Evolutionary conservation across 1,140 invertebrate genomes (phyloP).

Genomic region (Acromyrmex heyeri): DNA sequence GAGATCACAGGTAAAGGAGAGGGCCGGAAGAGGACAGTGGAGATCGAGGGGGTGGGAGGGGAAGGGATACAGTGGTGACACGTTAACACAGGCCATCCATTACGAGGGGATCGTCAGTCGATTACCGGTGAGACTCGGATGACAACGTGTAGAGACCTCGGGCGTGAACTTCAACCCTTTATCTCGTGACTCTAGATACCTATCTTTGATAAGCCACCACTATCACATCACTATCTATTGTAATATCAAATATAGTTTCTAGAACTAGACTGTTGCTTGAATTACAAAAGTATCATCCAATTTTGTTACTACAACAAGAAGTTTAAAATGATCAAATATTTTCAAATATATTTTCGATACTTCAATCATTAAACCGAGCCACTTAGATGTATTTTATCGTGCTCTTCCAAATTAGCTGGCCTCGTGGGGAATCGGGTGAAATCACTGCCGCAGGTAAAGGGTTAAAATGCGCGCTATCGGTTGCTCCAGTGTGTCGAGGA

Average conservation of each 20-base stretch:
- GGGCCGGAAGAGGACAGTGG: neutral
- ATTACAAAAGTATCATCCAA: conserved; percentile 2
- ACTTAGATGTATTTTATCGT: neutral
- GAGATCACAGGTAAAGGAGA: neutral
- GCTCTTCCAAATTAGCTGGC: neutral
- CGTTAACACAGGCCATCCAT: conserved; percentile 59
- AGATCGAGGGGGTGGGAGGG: neutral
- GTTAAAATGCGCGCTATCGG: conserved; percentile 28
- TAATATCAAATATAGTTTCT: neutral
- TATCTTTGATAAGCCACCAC: conserved; percentile 34
- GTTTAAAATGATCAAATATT: neutral
- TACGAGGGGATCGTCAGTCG: conserved; percentile 63
- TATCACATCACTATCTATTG: neutral
- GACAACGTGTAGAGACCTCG: conserved; percentile 19
- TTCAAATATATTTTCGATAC: neutral
- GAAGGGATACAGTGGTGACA: conserved; percentile 33
- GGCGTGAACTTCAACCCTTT: conserved; percentile 54
- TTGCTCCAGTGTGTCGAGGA: conserved; percentile 26
- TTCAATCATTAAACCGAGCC: neutral
- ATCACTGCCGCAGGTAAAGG: conserved; percentile 28
- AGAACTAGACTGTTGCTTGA: neutral
- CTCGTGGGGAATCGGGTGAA: conserved; percentile 30
- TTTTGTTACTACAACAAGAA: neutral
- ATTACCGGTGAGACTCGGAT: conserved; percentile 50
- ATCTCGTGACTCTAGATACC: conserved; percentile 1